Evolutionary conservation across 2,797 vertebrate species (phyloP).

Genomic region (Lophotriccus pileatus): DNA sequence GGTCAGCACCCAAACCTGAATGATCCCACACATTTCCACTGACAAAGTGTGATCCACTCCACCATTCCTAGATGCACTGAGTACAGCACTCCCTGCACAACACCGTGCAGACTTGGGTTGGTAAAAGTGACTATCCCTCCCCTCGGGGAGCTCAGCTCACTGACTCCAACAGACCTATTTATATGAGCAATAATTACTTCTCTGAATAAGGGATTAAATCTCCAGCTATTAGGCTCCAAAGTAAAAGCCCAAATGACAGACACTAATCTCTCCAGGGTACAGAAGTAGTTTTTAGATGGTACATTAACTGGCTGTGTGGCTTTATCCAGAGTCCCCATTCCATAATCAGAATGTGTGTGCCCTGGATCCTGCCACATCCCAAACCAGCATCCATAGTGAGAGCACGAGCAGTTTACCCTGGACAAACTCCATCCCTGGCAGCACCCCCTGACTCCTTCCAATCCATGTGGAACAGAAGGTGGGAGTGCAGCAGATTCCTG

Average conservation of each 20-base stretch:
- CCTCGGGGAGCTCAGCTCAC: neutral
- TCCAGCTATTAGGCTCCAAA: slow-evolving; percentile 11
- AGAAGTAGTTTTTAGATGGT: slow-evolving; percentile 9
- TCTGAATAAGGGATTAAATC: slow-evolving; percentile 38
- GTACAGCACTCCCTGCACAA: neutral
- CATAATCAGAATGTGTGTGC: neutral
- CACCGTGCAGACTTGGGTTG: neutral
- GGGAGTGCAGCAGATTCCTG: neutral
- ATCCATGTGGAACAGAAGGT: neutral
- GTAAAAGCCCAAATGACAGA: slow-evolving; percentile 28
- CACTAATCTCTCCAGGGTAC: slow-evolving; percentile 16
- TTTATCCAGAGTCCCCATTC: neutral
- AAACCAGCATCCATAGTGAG: neutral
- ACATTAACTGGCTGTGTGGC: neutral
- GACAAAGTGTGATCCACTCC: neutral
- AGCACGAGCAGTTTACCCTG: neutral
- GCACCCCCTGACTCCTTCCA: neutral
- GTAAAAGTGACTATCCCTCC: neutral
- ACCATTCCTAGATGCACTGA: neutral
- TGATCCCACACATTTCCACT: neutral
- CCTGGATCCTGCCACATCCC: neutral
- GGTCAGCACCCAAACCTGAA: neutral
- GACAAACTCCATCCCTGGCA: neutral
- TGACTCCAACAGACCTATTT: slow-evolving; percentile 39
- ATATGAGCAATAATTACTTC: slow-evolving; percentile 42